Evolutionary conservation across 1,140 invertebrate genomes (phyloP), one percentile per base, ranked within the genome.

Genomic region (Phthorimaea operculella): DNA sequence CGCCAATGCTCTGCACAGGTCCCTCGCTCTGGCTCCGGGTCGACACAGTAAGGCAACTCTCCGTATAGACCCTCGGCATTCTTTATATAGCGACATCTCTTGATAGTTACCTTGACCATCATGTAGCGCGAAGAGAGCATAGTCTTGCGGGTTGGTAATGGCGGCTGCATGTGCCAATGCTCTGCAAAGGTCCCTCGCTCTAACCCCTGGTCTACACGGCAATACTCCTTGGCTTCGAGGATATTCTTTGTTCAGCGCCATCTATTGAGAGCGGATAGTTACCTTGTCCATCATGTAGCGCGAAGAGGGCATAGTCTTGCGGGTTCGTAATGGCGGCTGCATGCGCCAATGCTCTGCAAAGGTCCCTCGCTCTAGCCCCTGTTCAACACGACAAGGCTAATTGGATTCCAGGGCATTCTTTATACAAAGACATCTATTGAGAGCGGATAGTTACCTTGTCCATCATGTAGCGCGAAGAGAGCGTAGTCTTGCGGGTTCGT

Each of bases 401-500:
- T 39, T 94, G 96, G 54, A n/a, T n/a, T n/a, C n/a, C n/a, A n/a
- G n/a, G n/a, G n/a, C n/a, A n/a, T n/a, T n/a, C n/a, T n/a, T n/a
- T n/a, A n/a, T n/a, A n/a, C n/a, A n/a, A n/a, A 36, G 34, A 36
- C 7, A 36, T 8, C 12, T 7, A 12, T 36, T 8, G 12, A n/a
- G n/a, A n/a, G n/a, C n/a, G n/a, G n/a, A 60, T 39, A 52, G 73
- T 79, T 87, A 95, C 94, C 94, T 90, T 96, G 93, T 64, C 94
- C 95, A 71, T 96, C 92, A 17, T 95, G 91, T 33, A 98, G 85
- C 66, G 94, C 93, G 77, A 95, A 98, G n/a, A 98, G 89, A 17
- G 94, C 95, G 82, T 98, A 98, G 80, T 98, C 96, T 79, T 98
- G 96, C 21, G 96, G 95, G 86, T 98, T 98, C 10, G 96, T 98